These are phyloP conservation scores for Catharus bicknelli DNA, from an alignment of 2,113 vertebrate genomes.

Conservation along the genomic window DNA sequence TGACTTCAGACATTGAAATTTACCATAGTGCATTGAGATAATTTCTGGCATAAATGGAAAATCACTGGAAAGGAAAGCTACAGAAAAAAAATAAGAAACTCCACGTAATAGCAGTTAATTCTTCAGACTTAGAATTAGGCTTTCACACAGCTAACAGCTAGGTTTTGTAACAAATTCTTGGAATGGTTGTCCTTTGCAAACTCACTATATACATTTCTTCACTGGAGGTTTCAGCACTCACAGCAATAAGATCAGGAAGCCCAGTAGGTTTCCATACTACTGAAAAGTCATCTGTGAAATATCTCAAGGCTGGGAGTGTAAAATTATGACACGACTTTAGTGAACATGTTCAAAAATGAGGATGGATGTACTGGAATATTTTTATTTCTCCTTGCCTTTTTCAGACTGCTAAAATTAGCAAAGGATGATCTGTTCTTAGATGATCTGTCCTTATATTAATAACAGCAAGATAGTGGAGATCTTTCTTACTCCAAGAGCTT, in stretches of 20 bases:
- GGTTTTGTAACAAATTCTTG: neutral
- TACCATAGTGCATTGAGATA: neutral
- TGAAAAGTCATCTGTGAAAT: neutral
- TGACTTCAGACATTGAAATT: neutral
- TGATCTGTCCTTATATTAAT: neutral
- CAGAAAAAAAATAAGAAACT: neutral
- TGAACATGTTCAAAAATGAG: neutral
- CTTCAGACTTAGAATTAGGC: neutral
- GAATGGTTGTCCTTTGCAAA: neutral
- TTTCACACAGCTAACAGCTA: neutral
- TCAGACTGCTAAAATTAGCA: neutral
- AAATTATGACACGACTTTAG: neutral
- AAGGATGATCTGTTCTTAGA: neutral
- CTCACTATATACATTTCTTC: neutral
- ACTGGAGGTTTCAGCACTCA: neutral
- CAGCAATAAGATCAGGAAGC: neutral
- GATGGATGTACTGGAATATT: neutral
- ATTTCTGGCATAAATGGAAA: conserved; percentile 23
- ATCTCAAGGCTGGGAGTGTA: neutral
- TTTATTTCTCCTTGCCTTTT: neutral
- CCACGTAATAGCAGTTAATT: neutral
- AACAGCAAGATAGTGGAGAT: neutral
- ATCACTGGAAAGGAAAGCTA: conserved; percentile 4
- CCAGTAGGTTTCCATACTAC: neutral
- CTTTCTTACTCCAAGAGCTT: neutral